Evolutionary conservation across 1,140 invertebrate species (phyloP).

Genomic region (Achroia grisella): DNA sequence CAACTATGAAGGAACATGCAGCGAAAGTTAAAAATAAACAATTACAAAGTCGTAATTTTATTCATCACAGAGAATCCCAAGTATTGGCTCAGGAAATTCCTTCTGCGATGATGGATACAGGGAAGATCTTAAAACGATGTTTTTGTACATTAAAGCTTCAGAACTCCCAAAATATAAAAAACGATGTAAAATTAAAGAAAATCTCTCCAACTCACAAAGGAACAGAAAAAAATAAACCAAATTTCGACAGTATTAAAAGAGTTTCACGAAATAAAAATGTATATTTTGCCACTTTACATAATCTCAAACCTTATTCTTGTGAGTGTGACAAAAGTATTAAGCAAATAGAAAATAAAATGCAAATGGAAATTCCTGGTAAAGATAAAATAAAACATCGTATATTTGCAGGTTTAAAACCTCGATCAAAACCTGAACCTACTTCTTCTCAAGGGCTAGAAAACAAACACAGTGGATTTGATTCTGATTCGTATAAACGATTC

Average conservation of each 20-base stretch:
- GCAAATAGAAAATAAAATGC: neutral
- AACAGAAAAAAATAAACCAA: no score
- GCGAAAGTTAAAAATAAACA: neutral
- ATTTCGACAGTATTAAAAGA: no score
- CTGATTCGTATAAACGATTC: no score
- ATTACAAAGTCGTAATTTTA: neutral
- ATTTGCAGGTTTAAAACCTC: no score
- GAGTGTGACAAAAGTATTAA: neutral
- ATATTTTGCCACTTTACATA: neutral
- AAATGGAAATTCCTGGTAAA: no score
- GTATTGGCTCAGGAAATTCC: neutral
- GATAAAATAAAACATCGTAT: no score
- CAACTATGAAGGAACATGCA: neutral
- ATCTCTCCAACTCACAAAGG: no score
- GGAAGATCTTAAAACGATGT: neutral
- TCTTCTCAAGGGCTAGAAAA: no score
- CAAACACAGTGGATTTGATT: no score
- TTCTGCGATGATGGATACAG: neutral
- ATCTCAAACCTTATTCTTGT: neutral
- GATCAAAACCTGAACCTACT: no score
- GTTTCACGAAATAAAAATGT: neutral
- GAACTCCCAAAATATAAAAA: neutral
- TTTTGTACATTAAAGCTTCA: slow-evolving; percentile 2
- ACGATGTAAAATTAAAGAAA: no score
- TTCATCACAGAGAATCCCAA: neutral